Percentiles rank a stretch among this genome's conserved stretches.
phyloP scores from a whole-genome alignment of 2,113 vertebrate species.

The Crotalus horridus region DNA sequence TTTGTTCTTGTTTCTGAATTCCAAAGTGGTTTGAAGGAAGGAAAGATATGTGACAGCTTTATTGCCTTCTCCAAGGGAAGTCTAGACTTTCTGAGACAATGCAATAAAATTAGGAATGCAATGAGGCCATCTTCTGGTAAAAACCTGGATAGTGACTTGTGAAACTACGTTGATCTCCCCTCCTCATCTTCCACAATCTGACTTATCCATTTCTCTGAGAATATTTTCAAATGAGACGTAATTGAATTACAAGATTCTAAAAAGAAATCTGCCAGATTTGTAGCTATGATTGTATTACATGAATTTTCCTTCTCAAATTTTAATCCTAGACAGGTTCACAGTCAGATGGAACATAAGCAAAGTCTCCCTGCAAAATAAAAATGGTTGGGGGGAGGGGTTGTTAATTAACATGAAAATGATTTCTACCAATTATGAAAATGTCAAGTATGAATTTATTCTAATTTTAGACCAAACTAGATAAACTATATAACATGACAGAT shows the following conservation, averaged over 20 bases:
- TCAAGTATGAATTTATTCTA: background rate
- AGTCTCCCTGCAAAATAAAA: background rate
- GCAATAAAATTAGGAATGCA: conserved; percentile 20
- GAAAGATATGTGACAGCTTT: background rate
- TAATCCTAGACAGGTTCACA: background rate
- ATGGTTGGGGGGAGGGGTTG: no score
- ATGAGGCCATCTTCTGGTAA: conserved; percentile 59
- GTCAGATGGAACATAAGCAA: background rate
- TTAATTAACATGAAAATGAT: background rate
- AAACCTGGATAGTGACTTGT: background rate
- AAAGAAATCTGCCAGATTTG: background rate
- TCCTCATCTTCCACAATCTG: background rate
- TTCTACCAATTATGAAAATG: background rate
- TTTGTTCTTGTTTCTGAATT: background rate
- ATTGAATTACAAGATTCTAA: background rate
- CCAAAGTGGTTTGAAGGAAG: background rate
- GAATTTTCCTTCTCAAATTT: background rate
- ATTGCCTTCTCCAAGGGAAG: background rate
- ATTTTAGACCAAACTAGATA: background rate
- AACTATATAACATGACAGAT: background rate
- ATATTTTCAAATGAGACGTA: background rate
- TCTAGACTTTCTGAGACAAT: background rate
- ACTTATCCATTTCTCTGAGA: background rate
- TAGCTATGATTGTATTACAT: background rate
- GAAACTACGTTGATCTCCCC: background rate